Percentiles rank a stretch among this genome's conserved stretches.
phyloP scores from a whole-genome alignment of 2,797 vertebrate species.

The Propithecus deckenii region DNA sequence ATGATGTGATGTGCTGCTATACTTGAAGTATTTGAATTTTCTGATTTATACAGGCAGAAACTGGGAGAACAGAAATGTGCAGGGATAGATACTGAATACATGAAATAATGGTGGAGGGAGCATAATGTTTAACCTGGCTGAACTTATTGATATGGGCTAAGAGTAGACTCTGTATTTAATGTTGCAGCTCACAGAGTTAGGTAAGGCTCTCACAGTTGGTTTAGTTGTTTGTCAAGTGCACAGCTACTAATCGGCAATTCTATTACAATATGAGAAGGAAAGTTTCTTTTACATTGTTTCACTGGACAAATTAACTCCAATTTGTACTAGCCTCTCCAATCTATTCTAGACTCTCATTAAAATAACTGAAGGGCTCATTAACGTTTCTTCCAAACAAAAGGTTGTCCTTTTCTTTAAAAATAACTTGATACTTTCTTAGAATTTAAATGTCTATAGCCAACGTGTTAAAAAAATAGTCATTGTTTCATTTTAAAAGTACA shows the following conservation, averaged over 20 bases:
- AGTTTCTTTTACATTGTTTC: not conserved
- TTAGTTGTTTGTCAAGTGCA: not conserved
- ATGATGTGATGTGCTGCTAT: not conserved
- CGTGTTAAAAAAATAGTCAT: constrained; percentile 26
- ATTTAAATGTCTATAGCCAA: not conserved
- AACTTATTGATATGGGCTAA: not conserved
- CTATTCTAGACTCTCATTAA: not conserved
- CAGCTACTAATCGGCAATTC: not conserved
- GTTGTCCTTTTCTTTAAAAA: not conserved
- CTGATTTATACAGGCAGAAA: not conserved
- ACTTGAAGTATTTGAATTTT: not conserved
- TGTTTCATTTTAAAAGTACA: not conserved
- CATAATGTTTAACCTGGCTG: not conserved
- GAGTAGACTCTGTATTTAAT: not conserved
- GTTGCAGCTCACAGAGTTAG: not conserved
- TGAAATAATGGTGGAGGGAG: not conserved
- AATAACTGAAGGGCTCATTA: constrained; percentile 47
- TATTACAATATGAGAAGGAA: not conserved
- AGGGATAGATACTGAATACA: not conserved
- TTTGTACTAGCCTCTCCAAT: not conserved
- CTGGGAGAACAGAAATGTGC: not conserved
- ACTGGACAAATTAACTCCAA: constrained; percentile 37
- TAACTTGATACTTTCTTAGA: not conserved
- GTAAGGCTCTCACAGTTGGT: not conserved
- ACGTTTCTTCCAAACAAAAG: not conserved